A percentile compares a stretch with the other conserved stretches of the same genome.
These are phyloP conservation scores for Drosophila tanythrix DNA, from an alignment of 2,888 invertebrate species.

Conservation along the genomic window DNA sequence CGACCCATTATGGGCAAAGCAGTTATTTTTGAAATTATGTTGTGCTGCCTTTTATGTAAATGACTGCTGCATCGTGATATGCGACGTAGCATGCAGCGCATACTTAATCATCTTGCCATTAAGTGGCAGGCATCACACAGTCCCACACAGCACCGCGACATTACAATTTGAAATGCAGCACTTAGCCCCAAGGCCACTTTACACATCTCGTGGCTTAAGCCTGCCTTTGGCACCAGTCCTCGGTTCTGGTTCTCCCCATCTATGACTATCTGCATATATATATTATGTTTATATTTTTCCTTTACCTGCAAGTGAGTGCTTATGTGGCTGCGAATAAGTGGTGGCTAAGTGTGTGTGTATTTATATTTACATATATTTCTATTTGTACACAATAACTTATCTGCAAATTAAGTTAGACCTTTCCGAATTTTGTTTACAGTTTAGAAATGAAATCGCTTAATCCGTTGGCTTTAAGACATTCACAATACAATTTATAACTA, in stretches of 20 bases:
- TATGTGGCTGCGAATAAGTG: conserved; percentile 11
- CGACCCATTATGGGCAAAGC: conserved; percentile 34
- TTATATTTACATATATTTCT: conserved; percentile 21
- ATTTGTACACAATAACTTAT: conserved; percentile 14
- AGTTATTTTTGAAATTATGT: conserved; percentile 51
- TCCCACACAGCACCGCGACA: background rate
- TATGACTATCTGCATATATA: no score
- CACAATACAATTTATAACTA: background rate
- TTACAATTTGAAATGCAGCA: conserved; percentile 41
- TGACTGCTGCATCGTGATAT: conserved; percentile 61
- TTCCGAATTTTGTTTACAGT: conserved; percentile 7
- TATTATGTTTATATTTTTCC: no score
- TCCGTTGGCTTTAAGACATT: background rate
- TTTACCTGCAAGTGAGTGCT: conserved; percentile 19
- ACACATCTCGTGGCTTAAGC: conserved; percentile 7
- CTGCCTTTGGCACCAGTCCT: background rate
- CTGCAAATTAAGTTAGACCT: background rate
- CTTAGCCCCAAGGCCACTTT: conserved; percentile 38
- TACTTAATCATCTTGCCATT: conserved; percentile 73
- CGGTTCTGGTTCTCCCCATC: no score
- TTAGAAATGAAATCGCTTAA: conserved; percentile 3
- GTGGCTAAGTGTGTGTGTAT: background rate
- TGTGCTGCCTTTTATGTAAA: conserved; percentile 63
- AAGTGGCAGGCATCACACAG: conserved; percentile 54
- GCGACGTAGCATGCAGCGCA: conserved; percentile 51